Percentiles rank a stretch among this genome's conserved stretches.
Conservation (phyloP, 2,888 invertebrate genomes). For the Penaeus monodon region DNA sequence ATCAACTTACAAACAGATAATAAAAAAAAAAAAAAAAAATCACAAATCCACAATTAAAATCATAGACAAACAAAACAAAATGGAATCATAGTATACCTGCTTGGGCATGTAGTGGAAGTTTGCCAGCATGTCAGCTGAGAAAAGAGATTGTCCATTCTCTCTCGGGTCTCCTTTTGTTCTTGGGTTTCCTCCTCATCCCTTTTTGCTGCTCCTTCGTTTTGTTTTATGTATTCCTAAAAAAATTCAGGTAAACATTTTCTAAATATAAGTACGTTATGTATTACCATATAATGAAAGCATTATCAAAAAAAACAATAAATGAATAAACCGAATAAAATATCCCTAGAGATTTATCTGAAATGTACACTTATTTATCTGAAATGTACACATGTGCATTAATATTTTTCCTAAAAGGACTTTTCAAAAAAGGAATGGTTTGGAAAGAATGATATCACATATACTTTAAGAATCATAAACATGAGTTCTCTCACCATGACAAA, state of each 20-base stretch:
- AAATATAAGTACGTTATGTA: background rate
- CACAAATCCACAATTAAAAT: background rate
- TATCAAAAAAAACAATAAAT: background rate
- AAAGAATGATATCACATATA: too few relatives aligned
- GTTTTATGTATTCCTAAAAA: slow-evolving; percentile 79
- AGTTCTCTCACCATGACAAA: too few relatives aligned
- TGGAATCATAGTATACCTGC: slow-evolving; percentile 72
- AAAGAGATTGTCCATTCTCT: slow-evolving; percentile 82
- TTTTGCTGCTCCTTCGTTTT: slow-evolving; percentile 75
- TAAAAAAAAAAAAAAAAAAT: background rate
- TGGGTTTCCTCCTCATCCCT: slow-evolving; percentile 75
- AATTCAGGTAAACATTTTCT: slow-evolving; percentile 1
- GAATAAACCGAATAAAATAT: too few relatives aligned
- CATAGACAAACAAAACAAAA: background rate
- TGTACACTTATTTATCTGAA: too few relatives aligned
- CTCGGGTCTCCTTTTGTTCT: slow-evolving; percentile 82
- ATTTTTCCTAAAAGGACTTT: too few relatives aligned
- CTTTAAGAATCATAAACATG: too few relatives aligned
- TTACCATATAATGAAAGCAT: background rate
- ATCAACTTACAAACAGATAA: background rate
- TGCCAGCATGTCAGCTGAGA: slow-evolving; percentile 87
- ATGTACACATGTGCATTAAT: too few relatives aligned
- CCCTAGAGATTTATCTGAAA: too few relatives aligned
- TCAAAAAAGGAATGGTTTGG: too few relatives aligned
- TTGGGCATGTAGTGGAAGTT: slow-evolving; percentile 96